These are phyloP conservation scores for Deladenus siricidicola DNA, from an alignment of 2,888 invertebrate species.

Conservation along the genomic window DNA sequence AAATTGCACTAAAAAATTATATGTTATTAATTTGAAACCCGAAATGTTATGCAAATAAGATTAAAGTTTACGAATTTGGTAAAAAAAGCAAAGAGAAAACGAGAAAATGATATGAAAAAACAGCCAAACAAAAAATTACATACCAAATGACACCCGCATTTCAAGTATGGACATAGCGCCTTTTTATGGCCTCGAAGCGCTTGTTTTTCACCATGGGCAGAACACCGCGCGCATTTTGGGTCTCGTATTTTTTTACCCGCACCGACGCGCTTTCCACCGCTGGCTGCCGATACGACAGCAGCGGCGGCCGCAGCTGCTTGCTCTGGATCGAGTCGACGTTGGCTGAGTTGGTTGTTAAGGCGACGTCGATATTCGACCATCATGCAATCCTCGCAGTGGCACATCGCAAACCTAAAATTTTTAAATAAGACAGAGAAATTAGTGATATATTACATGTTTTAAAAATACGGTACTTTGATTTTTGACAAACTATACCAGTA, in stretches of 20 bases:
- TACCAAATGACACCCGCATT: constrained; percentile 41
- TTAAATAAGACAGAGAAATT: no score
- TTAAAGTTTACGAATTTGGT: no score
- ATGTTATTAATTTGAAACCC: no score
- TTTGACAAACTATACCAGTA: constrained; percentile 1
- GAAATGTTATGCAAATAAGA: no score
- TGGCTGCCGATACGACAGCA: no score
- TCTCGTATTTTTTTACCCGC: constrained; percentile 34
- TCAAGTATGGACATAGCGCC: constrained; percentile 36
- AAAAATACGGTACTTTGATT: no score
- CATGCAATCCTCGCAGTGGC: constrained; percentile 40
- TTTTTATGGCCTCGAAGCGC: constrained; percentile 50
- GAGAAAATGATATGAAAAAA: no score
- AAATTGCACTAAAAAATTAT: constrained; percentile 42
- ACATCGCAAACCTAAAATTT: constrained; percentile 35
- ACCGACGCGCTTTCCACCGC: background rate
- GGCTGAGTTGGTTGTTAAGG: constrained; percentile 45
- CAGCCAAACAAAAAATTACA: no score
- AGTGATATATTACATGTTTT: no score
- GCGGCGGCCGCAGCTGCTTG: constrained; percentile 10
- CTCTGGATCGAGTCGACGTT: constrained; percentile 23
- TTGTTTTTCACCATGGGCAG: constrained; percentile 43
- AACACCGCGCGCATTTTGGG: constrained; percentile 51
- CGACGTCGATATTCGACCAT: constrained; percentile 50
- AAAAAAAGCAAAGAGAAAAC: no score